A percentile compares a stretch with the other conserved stretches of the same genome.
Conservation (phyloP, 2,113 vertebrate genomes). For the Albula goreensis region DNA sequence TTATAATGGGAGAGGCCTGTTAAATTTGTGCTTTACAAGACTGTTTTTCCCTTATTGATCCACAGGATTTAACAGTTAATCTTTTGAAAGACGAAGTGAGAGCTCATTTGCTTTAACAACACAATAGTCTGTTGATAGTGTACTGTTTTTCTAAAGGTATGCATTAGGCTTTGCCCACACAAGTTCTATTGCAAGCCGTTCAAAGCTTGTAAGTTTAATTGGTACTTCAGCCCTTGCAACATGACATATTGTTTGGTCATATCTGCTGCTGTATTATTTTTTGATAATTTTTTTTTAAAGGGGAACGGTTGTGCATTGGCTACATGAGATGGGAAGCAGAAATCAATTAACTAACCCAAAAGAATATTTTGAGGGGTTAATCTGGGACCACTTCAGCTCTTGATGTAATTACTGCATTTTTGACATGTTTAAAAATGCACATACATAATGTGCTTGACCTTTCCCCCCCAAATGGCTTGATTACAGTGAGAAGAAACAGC, state of each 20-base stretch:
- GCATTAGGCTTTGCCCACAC: neutral
- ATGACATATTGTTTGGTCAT: neutral
- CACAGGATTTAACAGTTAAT: neutral
- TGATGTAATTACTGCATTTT: neutral
- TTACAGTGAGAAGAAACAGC: neutral
- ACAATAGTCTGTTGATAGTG: neutral
- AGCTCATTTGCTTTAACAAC: neutral
- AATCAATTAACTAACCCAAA: neutral
- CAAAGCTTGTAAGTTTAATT: neutral
- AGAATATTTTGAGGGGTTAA: neutral
- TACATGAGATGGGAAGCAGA: neutral
- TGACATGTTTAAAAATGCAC: neutral
- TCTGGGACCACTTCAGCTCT: neutral
- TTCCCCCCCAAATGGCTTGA: neutral
- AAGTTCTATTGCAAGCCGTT: neutral
- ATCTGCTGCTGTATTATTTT: neutral
- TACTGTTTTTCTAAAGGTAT: neutral
- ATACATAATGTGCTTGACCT: neutral
- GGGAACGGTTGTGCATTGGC: neutral
- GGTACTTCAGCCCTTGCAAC: neutral
- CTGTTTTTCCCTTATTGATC: neutral
- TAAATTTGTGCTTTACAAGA: neutral
- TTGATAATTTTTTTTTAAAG: neutral
- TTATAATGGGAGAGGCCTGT: neutral
- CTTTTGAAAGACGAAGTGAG: neutral